phyloP scores from a whole-genome alignment of 2,888 invertebrate species.

The Drosophila cyrtoloma region DNA sequence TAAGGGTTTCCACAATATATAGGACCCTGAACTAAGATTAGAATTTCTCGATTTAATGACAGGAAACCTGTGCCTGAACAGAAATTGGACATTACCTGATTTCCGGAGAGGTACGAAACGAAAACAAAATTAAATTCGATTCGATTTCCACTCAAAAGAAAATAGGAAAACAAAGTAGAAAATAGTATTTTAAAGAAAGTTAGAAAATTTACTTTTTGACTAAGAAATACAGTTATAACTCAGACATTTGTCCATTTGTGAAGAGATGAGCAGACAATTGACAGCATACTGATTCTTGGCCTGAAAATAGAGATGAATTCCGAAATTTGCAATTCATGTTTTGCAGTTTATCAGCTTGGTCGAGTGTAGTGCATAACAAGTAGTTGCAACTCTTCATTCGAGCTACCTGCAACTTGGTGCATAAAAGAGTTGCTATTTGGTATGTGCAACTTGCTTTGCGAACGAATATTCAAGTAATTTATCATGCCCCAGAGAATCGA shows the following conservation, averaged over 20 bases:
- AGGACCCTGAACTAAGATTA: no score
- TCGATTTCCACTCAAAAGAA: background rate
- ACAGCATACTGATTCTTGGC: background rate
- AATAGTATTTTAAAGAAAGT: background rate
- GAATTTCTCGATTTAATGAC: no score
- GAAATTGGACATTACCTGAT: no score
- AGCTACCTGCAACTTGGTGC: constrained; percentile 18
- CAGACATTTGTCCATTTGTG: background rate
- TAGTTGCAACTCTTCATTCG: background rate
- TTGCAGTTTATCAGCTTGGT: background rate
- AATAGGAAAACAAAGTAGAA: background rate
- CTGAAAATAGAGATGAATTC: background rate
- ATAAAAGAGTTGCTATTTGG: constrained; percentile 26
- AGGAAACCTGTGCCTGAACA: no score
- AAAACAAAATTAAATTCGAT: background rate
- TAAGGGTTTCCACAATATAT: background rate
- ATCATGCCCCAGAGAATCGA: constrained; percentile 60
- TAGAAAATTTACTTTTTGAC: background rate
- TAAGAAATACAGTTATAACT: background rate
- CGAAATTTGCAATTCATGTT: background rate
- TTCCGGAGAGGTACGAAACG: background rate
- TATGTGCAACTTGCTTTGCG: constrained; percentile 34
- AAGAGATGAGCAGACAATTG: background rate
- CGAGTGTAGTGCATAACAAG: constrained; percentile 17
- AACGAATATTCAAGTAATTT: constrained; percentile 62